Base-by-base conservation (phyloP, 64 coral and sea anemone species). In the Anthopleura sola region DNA sequence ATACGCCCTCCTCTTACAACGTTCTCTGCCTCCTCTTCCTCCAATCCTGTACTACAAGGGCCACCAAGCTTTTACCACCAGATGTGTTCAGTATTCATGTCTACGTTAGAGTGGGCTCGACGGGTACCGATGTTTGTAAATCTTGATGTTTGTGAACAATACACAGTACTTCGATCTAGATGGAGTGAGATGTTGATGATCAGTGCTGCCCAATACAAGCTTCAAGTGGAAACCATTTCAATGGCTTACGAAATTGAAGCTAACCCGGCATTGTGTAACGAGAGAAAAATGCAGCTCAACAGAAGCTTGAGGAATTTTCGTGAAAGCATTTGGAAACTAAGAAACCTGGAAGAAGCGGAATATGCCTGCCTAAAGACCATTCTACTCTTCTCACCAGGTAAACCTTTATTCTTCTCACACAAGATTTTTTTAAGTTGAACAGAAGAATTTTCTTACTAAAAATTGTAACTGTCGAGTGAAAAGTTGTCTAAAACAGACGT, bases 121-220 rank as follows among this genome's bases (percentile, higher is more conserved):
- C 78, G 64, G 16, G 87, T 89, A 23, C 87, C 87, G 6, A 89
- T 89, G 87, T 89, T 89, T 50, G 24, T 56, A 28, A 89, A 89
- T 40, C 80, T 89, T 36, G 87, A 89, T 83, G 81, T 89, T 56
- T 89, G 87, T 23, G 87, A 89, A 37, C 79, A 89, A 36, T 89
- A 89, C 38, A 48, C 58, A 54, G 64, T 89, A 54, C 49, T 89
- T 29, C 78, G 87, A 66, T 89, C 78, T 28, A 40, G 87, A 18
- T 89, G 87, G 87, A 37, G 87, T 80, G 87, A 89, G 37, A 36
- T 89, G 37, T 82, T 89, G 37, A 71, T 83, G 51, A 24, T 89
- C 34, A 50, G 79, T 51, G 87, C 87, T 12, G 78, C 79, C 13
- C 87, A 89, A 34, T 89, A 89, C 81, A 75, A 89, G 60, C 40